Evolutionary conservation across 2,888 invertebrate genomes (phyloP).

Genomic region (Poecilobothrus nobilitatus): DNA sequence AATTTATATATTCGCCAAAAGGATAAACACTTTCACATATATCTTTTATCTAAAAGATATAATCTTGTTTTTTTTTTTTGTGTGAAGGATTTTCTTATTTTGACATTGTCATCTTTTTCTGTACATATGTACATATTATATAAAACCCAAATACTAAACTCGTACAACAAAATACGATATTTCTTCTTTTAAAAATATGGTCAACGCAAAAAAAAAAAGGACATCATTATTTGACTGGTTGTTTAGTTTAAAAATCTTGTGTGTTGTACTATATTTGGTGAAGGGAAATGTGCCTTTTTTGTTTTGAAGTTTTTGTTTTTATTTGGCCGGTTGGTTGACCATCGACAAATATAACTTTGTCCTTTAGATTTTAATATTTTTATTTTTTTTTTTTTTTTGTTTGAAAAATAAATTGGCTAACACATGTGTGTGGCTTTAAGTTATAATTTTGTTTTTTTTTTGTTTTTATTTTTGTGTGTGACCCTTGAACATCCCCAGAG

Average conservation of each 20-base stretch:
- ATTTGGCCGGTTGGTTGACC: slow-evolving; percentile 1
- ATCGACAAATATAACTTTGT: not conserved
- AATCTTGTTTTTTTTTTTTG: not conserved
- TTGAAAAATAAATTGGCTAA: slow-evolving; percentile 1
- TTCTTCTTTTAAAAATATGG: not conserved
- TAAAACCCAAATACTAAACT: too few species aligned
- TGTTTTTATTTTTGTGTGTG: not conserved
- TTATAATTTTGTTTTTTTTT: not conserved
- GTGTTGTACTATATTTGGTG: not conserved
- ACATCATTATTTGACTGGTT: not conserved
- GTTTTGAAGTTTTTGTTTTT: not conserved
- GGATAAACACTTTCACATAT: not conserved
- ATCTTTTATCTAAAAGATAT: not conserved
- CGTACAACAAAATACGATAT: too few species aligned
- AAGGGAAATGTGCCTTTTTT: not conserved
- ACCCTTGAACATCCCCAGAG: not conserved
- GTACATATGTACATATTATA: too few species aligned
- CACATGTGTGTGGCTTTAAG: not conserved
- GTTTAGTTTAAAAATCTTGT: not conserved
- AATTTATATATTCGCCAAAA: slow-evolving; percentile 4
- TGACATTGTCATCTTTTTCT: too few species aligned
- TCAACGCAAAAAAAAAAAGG: not conserved
- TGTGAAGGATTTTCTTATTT: not conserved
- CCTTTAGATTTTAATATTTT: not conserved
- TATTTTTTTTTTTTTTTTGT: not conserved